These are phyloP conservation scores for Epinotia bilunana DNA, from an alignment of 2,888 invertebrate genomes.

Conservation along the genomic window DNA sequence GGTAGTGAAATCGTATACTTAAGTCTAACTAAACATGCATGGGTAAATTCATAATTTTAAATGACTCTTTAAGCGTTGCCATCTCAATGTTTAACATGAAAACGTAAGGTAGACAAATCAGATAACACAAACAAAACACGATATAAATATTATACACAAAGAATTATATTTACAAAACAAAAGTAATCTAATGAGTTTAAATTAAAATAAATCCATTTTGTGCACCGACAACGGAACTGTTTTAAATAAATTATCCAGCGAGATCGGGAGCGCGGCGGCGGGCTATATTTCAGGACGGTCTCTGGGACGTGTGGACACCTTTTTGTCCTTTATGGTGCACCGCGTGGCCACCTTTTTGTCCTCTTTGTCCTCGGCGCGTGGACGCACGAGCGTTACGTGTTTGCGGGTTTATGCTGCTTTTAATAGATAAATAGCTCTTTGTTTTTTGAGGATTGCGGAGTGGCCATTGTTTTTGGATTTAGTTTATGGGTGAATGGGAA, in stretches of 20 bases:
- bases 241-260: conserved; percentile 67
- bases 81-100: conserved; percentile 7
- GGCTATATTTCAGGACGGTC: conserved; percentile 68
- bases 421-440: conserved; percentile 64
- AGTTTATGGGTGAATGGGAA: conserved; percentile 10
- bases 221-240: conserved; percentile 46
- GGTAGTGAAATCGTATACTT: background rate
- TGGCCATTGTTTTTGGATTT: conserved; percentile 43
- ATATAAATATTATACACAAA: conserved; percentile 22
- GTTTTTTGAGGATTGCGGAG: conserved; percentile 54
- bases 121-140: conserved; percentile 22
- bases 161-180: conserved; percentile 29
- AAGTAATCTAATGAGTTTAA: conserved; percentile 42
- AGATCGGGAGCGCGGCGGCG: conserved; percentile 49
- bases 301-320: conserved; percentile 66
- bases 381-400: conserved; percentile 59
- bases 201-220: conserved; percentile 44
- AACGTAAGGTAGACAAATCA: background rate
- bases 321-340: conserved; percentile 52
- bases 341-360: conserved; percentile 64
- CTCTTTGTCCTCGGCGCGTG: conserved; percentile 57
- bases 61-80: background rate
- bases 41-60: background rate
- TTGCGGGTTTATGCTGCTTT: conserved; percentile 61
- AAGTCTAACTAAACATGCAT: background rate